Evolutionary conservation across 2,888 invertebrate species (phyloP), one percentile per base, ranked within the genome.

Genomic region (Sipha maydis): DNA sequence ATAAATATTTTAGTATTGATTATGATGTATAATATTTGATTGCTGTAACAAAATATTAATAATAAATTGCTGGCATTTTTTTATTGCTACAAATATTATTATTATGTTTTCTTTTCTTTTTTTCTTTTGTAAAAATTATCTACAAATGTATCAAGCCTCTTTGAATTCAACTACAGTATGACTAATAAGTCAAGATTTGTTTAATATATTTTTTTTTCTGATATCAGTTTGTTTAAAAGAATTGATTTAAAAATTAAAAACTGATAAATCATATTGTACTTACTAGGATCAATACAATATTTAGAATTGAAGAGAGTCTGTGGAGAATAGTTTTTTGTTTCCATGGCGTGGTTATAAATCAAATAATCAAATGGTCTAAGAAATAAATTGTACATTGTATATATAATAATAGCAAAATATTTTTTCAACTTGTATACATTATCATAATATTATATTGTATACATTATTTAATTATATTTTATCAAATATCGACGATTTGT

Each of bases 181-280:
- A 41, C 69, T 56, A 25, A 41, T 61, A 25, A 48, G 77, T 34
- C 85, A 77, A 85, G 85, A 77, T 77, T 85, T 31, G 85, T 85
- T 85, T 77, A 85, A 54, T 61, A 67, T 67, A 14, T 48, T 48
- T 11, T 48, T 48, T 48, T 77, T 61, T 56, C 5, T 83, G 21
- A 54, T 34, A 31, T 34, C 21, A 25, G 31, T 54, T 73, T 31
- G 28, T 73, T 54, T 73, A 54, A 41, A 41, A 28, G 28, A 69
- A 48, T 54, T 54, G 34, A 83, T 21, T 83, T 17, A 25, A 38
- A 28, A 84, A 38, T 38, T 38, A 84, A 84, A 84, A 84, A 84
- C 38, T 38, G 38, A 84, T 84, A 75, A 84, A 84, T 84, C 38
- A 83, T 5, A 56, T 54, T 0, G 9, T 41, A 2, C 54, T 31